These are phyloP conservation scores for Sinhomidia bicolor DNA, from an alignment of 2,888 invertebrate genomes.

Conservation along the genomic window DNA sequence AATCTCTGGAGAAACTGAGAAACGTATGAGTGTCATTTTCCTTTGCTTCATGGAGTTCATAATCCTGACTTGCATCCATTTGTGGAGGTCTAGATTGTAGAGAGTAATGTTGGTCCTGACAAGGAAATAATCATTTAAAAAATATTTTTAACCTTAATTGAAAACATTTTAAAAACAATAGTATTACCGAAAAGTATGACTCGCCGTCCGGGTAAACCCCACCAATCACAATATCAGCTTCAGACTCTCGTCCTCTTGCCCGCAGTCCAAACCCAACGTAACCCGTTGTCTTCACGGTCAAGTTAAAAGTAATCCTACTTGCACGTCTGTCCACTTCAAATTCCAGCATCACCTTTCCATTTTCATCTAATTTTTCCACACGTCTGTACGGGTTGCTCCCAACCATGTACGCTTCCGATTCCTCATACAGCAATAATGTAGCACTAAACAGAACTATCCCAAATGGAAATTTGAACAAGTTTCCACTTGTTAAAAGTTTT, in stretches of 20 bases:
- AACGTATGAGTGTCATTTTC: not conserved
- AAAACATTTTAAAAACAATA: too few species aligned
- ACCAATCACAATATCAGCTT: slow-evolving; percentile 63
- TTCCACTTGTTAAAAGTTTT: too few species aligned
- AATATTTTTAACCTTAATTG: too few species aligned
- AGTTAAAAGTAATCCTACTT: slow-evolving; percentile 45
- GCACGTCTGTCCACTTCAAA: slow-evolving; percentile 33
- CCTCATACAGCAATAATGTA: too few species aligned
- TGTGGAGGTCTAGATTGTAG: too few species aligned
- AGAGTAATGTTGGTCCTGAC: too few species aligned
- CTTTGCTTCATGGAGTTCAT: not conserved
- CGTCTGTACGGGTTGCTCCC: not conserved
- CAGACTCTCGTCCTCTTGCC: slow-evolving; percentile 38
- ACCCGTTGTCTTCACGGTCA: slow-evolving; percentile 52
- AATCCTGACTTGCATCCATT: slow-evolving; percentile 41
- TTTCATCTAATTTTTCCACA: slow-evolving; percentile 37
- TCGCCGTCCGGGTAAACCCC: slow-evolving; percentile 28
- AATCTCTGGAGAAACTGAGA: slow-evolving; percentile 15
- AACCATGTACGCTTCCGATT: too few species aligned
- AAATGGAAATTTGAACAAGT: too few species aligned
- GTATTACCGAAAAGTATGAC: slow-evolving; percentile 54
- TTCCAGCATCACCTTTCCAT: slow-evolving; percentile 47
- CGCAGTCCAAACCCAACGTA: slow-evolving; percentile 60
- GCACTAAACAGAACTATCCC: too few species aligned
- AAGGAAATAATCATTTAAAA: too few species aligned